phyloP scores from a whole-genome alignment of 2,888 invertebrate species.

The Hetaerina titia region DNA sequence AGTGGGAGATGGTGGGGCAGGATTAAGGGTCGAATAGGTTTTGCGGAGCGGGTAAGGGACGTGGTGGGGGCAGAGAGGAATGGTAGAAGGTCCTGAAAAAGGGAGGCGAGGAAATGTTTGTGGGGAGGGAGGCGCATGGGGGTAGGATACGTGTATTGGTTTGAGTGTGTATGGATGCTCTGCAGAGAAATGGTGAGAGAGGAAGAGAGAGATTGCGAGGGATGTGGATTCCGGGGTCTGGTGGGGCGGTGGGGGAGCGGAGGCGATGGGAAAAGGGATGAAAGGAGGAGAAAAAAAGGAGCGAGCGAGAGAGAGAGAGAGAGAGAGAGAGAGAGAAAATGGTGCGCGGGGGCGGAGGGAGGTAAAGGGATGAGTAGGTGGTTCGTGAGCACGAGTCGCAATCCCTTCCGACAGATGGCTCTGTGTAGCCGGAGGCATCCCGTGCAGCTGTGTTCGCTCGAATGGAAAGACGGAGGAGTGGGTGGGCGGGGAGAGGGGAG shows the following conservation, averaged over 20 bases:
- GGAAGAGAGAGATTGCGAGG: too few relatives aligned
- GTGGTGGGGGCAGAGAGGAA: neutral
- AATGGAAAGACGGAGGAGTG: constrained; percentile 23
- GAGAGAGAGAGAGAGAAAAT: neutral
- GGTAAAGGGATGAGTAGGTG: neutral
- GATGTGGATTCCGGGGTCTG: neutral
- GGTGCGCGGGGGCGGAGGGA: neutral
- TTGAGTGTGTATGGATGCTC: too few relatives aligned
- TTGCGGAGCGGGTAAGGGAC: neutral
- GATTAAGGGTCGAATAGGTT: neutral
- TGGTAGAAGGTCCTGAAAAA: neutral
- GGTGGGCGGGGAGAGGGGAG: neutral
- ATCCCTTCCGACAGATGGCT: constrained; percentile 66
- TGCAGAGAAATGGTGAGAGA: too few relatives aligned
- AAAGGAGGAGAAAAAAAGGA: neutral
- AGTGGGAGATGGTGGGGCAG: neutral
- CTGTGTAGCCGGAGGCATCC: constrained; percentile 60
- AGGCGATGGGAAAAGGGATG: neutral
- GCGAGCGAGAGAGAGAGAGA: neutral
- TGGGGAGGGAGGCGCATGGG: neutral
- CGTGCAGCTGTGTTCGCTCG: constrained; percentile 64
- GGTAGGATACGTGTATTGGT: too few relatives aligned
- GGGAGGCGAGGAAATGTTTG: neutral
- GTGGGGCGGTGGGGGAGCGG: neutral
- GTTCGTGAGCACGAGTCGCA: constrained; percentile 28